Evolutionary conservation across 2,113 vertebrate species (phyloP), one percentile per base, ranked within the genome.

Genomic region (Trachemys scripta): DNA sequence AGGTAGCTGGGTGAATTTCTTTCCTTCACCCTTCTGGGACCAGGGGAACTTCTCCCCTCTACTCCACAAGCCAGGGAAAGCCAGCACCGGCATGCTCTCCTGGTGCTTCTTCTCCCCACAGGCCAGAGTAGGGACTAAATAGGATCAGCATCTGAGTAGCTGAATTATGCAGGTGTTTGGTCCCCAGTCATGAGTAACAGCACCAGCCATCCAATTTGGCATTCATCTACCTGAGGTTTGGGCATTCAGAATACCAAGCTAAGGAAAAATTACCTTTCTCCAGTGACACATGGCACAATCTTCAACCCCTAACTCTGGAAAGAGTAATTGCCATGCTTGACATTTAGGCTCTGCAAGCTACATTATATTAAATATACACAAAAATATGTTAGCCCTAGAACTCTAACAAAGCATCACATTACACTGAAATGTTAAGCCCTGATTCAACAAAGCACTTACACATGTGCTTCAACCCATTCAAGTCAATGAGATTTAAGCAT

Each of bases 381-480:
- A 81, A 3, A 8, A 89, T 85, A 90, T 14, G 0, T 84, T 2
- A 4, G 27, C 54, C 12, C 10, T 20, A 19, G 47, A 90, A 84
- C 42, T 84, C 47, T 25, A 80, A 85, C 25, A 78, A 90, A 96
- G 35, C 3, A 38, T 57, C 12, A 51, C 10, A 35, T 65, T 16
- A 54, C 9, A 76, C 4, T 51, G 17, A 51, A 87, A 79, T 25
- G 49, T 45, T 27, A 84, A 45, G 25, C 59, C 54, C 31, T 0
- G 59, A 94, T 82, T 16, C 87, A 93, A 5, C 47, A 84, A 87
- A 90, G 69, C 19, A 49, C 9, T 85, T 78, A 47, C 4, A 6
- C 24, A 29, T 38, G 14, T 78, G 42, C 75, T 47, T 47, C 47
- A 78, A 78, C 35, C 19, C 19, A 69, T 69, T 38, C 38, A n/a